Base-by-base conservation (phyloP, 2,113 vertebrate genomes). In the Mandrillus leucophaeus region DNA sequence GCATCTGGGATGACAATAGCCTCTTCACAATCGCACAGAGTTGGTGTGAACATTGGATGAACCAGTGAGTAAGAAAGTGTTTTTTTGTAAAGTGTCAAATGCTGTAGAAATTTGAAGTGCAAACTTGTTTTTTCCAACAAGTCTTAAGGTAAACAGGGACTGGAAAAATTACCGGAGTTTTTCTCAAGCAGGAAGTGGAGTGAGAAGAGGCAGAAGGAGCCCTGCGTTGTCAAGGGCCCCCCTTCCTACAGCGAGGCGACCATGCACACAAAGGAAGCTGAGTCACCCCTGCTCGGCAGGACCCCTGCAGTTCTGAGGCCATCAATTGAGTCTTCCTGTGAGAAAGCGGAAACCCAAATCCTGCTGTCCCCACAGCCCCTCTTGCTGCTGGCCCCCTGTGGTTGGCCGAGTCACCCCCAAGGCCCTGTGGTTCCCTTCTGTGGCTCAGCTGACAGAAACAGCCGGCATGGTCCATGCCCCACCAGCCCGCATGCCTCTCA, bases 231-330 rank as follows among this genome's bases (percentile, higher is more conserved):
- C 12, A 13, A 48, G 82, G 86, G 18, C 4, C 27, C 68, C 18
- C 5, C 2, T 32, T 11, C 35, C 38, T 8, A 8, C 66, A 16
- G 55, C 2, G 0, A 76, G 57, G 50, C 20, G 1, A 76, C 14
- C 4, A 32, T 30, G 75, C 75, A 10, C 81, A 82, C 91, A 73
- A n/a, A 96, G 98, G 97, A 97, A 97, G 91, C 81, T 93, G 96
- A 96, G 88, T 97, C 96, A 96, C 59, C 55, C 27, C 57, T 10
- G 59, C 68, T 72, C 88, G 5, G 88, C 84, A 32, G 27, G 83
- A 66, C 52, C 81, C 55, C 57, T 4, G 45, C 1, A 3, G 73
- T 27, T 64, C 90, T 4, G 3, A 68, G n/a, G n/a, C 50, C 9
- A 75, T 55, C 9, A 55, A 48, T 5, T 3, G 81, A 35, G 86